Conservation (phyloP, 2,888 invertebrate genomes). For the Apamea monoglypha region DNA sequence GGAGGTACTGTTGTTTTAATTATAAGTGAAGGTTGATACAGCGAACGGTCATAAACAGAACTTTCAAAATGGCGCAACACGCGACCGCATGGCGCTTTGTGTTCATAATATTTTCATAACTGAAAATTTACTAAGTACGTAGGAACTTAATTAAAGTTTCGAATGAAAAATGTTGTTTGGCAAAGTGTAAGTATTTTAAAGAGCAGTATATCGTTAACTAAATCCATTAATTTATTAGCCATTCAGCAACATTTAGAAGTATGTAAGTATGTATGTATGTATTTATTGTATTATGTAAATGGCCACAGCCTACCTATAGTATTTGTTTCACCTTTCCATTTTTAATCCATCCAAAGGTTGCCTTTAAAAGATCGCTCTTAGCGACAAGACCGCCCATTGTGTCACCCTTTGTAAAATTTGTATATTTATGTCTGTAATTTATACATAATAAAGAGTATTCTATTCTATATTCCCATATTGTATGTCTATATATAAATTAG, state of each 20-base stretch:
- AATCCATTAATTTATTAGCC: neutral
- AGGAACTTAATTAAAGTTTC: conserved; percentile 24
- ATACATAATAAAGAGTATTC: too few species aligned
- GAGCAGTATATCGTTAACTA: neutral
- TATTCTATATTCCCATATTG: too few species aligned
- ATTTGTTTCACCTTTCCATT: too few species aligned
- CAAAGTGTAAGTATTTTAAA: neutral
- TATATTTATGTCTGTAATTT: too few species aligned
- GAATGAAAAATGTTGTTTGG: conserved; percentile 21
- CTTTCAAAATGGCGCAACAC: conserved; percentile 43
- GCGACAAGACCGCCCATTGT: too few species aligned
- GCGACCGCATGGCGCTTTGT: conserved; percentile 29
- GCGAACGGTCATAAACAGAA: conserved; percentile 36
- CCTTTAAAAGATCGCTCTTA: too few species aligned
- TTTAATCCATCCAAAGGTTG: too few species aligned
- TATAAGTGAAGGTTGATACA: conserved; percentile 47
- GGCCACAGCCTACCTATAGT: too few species aligned
- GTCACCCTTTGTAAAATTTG: too few species aligned
- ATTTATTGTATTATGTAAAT: too few species aligned
- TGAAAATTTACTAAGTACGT: conserved; percentile 2
- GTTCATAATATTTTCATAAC: conserved; percentile 28
- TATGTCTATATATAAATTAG: neutral
- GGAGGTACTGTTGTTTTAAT: conserved; percentile 28
- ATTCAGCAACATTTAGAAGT: neutral
- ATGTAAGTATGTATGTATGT: too few species aligned